phyloP scores from a whole-genome alignment of 2,113 vertebrate genomes.

The Conger conger region DNA sequence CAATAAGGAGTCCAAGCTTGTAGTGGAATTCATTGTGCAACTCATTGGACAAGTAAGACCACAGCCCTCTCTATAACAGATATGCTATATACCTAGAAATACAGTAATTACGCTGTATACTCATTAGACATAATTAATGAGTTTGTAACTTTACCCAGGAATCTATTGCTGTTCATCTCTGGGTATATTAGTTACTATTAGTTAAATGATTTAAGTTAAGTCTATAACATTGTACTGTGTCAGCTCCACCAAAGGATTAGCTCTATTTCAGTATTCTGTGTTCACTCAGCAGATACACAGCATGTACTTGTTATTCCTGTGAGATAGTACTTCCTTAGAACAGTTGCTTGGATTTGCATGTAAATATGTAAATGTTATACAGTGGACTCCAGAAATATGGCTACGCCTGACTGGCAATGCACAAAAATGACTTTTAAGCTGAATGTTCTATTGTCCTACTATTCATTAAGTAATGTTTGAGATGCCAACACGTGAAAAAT shows the following conservation, averaged over 20 bases:
- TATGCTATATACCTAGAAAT: not conserved
- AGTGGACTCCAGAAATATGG: no score
- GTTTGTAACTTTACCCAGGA: not conserved
- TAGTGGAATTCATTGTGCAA: conserved; percentile 97
- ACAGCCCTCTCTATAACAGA: not conserved
- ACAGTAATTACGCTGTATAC: not conserved
- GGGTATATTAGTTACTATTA: not conserved
- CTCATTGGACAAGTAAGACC: conserved; percentile 90
- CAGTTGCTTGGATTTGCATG: not conserved
- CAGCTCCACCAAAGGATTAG: not conserved
- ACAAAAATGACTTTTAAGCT: no score
- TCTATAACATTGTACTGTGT: no score
- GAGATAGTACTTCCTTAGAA: not conserved
- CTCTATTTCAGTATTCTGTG: not conserved
- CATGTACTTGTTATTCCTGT: not conserved
- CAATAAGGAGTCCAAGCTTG: conserved; percentile 97
- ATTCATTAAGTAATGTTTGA: no score
- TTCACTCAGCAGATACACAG: not conserved
- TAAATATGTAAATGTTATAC: not conserved
- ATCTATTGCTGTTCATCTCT: not conserved
- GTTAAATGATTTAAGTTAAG: not conserved
- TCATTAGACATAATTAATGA: not conserved
- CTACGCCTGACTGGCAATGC: no score
- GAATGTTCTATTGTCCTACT: no score
- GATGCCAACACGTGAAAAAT: no score